phyloP scores from a whole-genome alignment of 1,140 invertebrate genomes.

The Nylanderia fulva region DNA sequence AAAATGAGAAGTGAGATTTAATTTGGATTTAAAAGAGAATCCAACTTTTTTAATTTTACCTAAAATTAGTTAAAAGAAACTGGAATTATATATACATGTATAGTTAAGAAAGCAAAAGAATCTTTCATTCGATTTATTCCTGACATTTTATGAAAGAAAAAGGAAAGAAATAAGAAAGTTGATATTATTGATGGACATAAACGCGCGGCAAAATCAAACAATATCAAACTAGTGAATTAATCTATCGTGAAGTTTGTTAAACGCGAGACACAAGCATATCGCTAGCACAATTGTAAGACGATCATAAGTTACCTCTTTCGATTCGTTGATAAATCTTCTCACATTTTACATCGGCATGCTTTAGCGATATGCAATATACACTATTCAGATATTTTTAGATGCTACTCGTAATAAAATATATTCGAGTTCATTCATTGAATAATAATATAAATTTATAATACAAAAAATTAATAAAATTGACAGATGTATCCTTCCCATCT shows the following conservation, averaged over 20 bases:
- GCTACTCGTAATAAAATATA: neutral
- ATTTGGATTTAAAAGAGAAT: too few relatives aligned
- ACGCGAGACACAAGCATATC: constrained; percentile 84
- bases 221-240: constrained; percentile 85
- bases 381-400: neutral
- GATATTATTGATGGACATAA: constrained; percentile 56
- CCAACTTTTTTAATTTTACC: too few relatives aligned
- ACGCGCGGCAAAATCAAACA: constrained; percentile 82
- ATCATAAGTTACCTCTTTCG: constrained; percentile 41
- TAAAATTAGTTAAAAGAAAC: too few relatives aligned
- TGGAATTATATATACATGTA: neutral
- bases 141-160: constrained; percentile 53
- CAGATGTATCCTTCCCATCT: neutral
- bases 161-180: constrained; percentile 59
- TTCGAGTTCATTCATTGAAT: neutral
- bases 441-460: neutral
- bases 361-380: neutral
- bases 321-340: constrained; percentile 63
- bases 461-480: neutral
- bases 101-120: neutral
- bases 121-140: neutral
- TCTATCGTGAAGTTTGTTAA: constrained; percentile 85
- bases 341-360: constrained; percentile 35
- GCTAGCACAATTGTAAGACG: constrained; percentile 81
- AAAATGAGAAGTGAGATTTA: neutral